phyloP scores from a whole-genome alignment of 2,888 invertebrate species.

The Homarus gammarus region DNA sequence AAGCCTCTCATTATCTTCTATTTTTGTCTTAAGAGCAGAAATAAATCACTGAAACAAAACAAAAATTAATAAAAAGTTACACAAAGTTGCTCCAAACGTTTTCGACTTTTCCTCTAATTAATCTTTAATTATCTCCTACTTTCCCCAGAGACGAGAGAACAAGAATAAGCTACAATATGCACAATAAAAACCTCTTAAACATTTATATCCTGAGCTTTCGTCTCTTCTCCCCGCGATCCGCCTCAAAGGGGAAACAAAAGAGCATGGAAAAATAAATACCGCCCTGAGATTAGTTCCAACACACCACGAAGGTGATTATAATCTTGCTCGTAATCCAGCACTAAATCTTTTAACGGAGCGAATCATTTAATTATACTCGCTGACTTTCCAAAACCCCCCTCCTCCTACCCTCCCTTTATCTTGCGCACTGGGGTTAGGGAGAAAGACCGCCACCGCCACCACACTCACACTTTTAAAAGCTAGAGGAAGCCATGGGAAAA shows the following conservation, averaged over 20 bases:
- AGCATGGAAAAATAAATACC: not conserved
- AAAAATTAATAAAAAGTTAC: too few relatives aligned
- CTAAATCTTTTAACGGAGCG: not conserved
- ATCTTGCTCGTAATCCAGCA: not conserved
- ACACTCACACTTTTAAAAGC: not conserved
- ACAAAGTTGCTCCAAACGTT: too few relatives aligned
- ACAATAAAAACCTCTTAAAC: not conserved
- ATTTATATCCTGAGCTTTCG: not conserved
- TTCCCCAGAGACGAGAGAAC: too few relatives aligned
- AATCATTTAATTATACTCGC: constrained; percentile 12
- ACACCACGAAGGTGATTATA: not conserved
- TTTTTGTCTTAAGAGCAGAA: too few relatives aligned
- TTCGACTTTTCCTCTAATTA: too few relatives aligned
- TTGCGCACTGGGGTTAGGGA: not conserved
- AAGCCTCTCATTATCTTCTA: too few relatives aligned
- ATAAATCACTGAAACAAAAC: too few relatives aligned
- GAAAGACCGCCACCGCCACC: not conserved
- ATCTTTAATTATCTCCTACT: too few relatives aligned
- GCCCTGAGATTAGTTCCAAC: not conserved
- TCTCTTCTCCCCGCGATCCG: not conserved
- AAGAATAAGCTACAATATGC: too few relatives aligned
- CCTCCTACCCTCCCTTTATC: not conserved
- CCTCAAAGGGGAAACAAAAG: not conserved
- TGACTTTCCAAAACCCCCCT: too few relatives aligned
- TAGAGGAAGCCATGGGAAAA: not conserved